phyloP scores from a whole-genome alignment of 2,888 invertebrate genomes.

The Tethea ocularis region DNA sequence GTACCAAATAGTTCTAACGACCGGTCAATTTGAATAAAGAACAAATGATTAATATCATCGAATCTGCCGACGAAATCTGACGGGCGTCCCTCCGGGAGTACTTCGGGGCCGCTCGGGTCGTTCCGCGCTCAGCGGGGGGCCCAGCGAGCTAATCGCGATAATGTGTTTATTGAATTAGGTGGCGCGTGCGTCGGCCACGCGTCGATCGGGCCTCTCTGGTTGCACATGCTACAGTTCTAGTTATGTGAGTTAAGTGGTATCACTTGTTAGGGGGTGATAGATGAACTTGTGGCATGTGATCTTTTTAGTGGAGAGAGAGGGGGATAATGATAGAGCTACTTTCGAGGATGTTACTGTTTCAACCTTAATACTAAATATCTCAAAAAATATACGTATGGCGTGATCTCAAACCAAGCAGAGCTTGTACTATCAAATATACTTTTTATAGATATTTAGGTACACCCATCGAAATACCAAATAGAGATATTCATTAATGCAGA shows the following conservation, averaged over 20 bases:
- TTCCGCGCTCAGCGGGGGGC: conserved; percentile 56
- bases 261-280: conserved; percentile 52
- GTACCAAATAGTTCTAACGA: conserved; percentile 16
- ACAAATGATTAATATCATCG: conserved; percentile 69
- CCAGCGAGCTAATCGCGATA: conserved; percentile 78
- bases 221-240: conserved; percentile 50
- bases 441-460: too few relatives aligned
- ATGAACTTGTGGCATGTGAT: conserved; percentile 33
- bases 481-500: too few relatives aligned
- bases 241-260: conserved; percentile 44
- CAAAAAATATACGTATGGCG: too few relatives aligned
- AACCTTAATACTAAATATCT: too few relatives aligned
- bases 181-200: conserved; percentile 77
- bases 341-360: conserved; percentile 8
- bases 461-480: too few relatives aligned
- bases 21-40: conserved; percentile 66
- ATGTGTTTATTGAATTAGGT: conserved; percentile 83
- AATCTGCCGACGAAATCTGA: conserved; percentile 71
- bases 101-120: conserved; percentile 50
- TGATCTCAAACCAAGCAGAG: too few relatives aligned
- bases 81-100: conserved; percentile 58
- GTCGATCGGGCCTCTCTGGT: conserved; percentile 47
- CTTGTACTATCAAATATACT: too few relatives aligned
- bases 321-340: conserved; percentile 13
- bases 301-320: conserved; percentile 24